phyloP scores from a whole-genome alignment of 2,797 vertebrate genomes.

The Hoplostethus atlanticus region DNA sequence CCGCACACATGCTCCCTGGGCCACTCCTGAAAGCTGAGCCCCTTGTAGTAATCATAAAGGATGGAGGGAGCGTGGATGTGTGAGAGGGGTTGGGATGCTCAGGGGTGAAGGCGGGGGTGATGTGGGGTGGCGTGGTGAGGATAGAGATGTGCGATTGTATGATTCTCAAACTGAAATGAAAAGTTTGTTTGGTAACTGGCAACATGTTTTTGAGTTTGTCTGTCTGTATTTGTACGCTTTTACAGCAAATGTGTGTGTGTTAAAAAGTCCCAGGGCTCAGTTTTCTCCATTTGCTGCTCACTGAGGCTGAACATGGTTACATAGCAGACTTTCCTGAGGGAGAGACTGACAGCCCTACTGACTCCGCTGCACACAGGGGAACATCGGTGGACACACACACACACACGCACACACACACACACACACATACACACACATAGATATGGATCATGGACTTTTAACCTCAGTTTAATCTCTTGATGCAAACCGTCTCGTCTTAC shows the following conservation, averaged over 20 bases:
- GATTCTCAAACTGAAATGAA: constrained; percentile 31
- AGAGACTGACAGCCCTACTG: constrained; percentile 48
- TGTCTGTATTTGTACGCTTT: constrained; percentile 18
- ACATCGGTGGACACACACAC: constrained; percentile 15
- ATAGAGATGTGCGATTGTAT: constrained; percentile 35
- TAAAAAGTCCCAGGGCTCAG: constrained; percentile 50
- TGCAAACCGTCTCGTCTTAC: background rate
- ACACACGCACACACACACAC: constrained; percentile 12
- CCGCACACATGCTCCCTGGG: constrained; percentile 83
- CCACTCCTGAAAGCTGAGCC: constrained; percentile 85
- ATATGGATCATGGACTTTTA: constrained; percentile 44
- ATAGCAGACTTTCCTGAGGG: constrained; percentile 65
- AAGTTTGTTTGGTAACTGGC: constrained; percentile 28
- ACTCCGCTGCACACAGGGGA: constrained; percentile 52
- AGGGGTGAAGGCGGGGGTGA: constrained; percentile 49
- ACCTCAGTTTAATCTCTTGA: constrained; percentile 36
- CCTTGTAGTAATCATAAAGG: constrained; percentile 83
- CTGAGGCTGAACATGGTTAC: constrained; percentile 59
- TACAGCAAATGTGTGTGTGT: constrained; percentile 26
- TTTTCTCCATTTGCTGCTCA: constrained; percentile 58
- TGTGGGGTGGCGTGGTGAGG: constrained; percentile 18
- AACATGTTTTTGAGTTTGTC: constrained; percentile 17
- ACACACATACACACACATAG: constrained; percentile 7
- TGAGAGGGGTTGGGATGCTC: constrained; percentile 54
- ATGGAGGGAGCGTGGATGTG: constrained; percentile 77